Evolutionary conservation across 2,113 vertebrate genomes (phyloP).

Genomic region (Bufo gargarizans): DNA sequence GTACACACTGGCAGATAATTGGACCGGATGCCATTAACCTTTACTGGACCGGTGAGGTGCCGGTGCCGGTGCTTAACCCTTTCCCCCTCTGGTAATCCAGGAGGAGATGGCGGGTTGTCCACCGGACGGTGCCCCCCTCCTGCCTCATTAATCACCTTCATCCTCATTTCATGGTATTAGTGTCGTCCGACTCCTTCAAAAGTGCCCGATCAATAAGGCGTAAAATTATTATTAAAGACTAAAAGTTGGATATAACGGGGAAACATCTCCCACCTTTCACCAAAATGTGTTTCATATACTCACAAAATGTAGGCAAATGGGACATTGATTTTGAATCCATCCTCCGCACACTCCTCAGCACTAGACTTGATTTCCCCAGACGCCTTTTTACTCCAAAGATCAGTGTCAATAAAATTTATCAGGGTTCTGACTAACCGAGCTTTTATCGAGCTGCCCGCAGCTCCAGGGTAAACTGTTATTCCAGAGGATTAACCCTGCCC

Average conservation of each 20-base stretch:
- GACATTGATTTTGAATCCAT: conserved; percentile 85
- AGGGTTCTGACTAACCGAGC: conserved; percentile 77
- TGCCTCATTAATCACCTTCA: conserved; percentile 52
- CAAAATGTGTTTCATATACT: conserved; percentile 74
- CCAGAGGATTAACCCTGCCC: conserved; percentile 48
- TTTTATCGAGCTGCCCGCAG: conserved; percentile 76
- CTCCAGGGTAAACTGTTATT: conserved; percentile 72
- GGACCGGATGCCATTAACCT: background rate
- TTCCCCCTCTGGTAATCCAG: background rate
- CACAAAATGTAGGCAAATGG: conserved; percentile 72
- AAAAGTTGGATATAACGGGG: conserved; percentile 68
- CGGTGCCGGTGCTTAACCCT: background rate
- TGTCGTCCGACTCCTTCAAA: conserved; percentile 64
- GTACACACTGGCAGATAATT: background rate
- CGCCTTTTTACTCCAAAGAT: conserved; percentile 79
- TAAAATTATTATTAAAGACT: conserved; percentile 74
- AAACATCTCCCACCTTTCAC: conserved; percentile 68
- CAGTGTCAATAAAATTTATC: conserved; percentile 84
- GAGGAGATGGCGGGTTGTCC: background rate
- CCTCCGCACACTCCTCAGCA: conserved; percentile 67
- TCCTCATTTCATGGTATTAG: conserved; percentile 71
- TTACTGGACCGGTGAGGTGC: background rate
- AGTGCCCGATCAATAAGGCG: conserved; percentile 70
- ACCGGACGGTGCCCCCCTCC: background rate
- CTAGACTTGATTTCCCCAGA: conserved; percentile 82